Evolutionary conservation across 2,797 vertebrate genomes (phyloP), one percentile per base, ranked within the genome.

Genomic region (Eremophila alpestris): DNA sequence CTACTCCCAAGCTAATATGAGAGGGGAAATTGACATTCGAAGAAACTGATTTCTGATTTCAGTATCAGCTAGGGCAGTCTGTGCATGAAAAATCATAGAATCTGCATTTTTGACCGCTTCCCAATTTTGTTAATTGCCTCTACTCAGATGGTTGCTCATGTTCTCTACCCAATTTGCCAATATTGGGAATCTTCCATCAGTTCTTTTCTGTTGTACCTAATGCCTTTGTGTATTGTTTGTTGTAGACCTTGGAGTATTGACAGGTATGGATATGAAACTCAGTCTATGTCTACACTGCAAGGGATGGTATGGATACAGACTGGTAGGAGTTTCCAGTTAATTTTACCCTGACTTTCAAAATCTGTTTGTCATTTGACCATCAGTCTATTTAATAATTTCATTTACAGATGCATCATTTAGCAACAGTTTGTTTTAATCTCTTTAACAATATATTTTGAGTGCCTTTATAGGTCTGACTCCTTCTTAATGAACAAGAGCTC

Each of bases 321-420:
- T 21, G 21, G 22, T 55, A 59, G 40, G 19, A 34, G 20, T 23
- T 82, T 88, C 65, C 36, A 41, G 38, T 67, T 65, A 26, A 34
- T 49, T 87, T 41, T 34, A 30, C 30, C 27, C n/a, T 30, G 40
- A 43, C 9, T 69, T 36, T 83, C 40, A 83, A 76, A 81, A 78
- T 45, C 23, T 81, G 6, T 38, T 32, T 20, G 49, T n/a, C 30
- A 75, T 51, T 95, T 89, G 67, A 68, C 67, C 23, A 29, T 38
- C 59, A 69, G 71, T 71, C 74, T 91, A 49, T 64, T 94, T 94
- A 96, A 97, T 96, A 52, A 89, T 90, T 89, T 95, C 16, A 70
- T 67, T 95, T 97, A 95, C 85, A 94, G 32, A 56, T 30, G 52
- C 70, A 76, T 87, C 68, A 87, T 95, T 96, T 95, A 94, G 27